Percentiles rank a stretch among this genome's conserved stretches.
Conservation (phyloP, 2,797 vertebrate genomes). For the Meda fulgida region DNA sequence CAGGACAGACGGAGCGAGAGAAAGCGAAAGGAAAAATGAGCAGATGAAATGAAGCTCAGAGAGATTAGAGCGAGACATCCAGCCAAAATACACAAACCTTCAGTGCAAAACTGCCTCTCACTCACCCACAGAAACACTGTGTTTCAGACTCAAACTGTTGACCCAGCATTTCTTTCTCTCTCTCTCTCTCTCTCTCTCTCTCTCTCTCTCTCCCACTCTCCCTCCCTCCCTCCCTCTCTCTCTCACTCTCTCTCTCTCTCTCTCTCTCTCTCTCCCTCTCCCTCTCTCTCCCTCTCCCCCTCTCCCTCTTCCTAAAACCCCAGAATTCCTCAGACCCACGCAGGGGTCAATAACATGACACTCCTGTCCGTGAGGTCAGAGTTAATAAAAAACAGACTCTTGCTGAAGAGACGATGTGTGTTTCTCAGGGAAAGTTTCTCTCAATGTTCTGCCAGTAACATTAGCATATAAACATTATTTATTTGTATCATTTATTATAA, state of each 20-base stretch:
- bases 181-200: no score
- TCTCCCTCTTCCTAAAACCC: background rate
- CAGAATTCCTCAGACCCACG: slow-evolving; percentile 3
- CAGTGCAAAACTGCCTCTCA: background rate
- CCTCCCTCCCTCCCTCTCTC: no score
- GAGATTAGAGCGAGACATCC: background rate
- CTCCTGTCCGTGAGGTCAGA: background rate
- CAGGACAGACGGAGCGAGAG: background rate
- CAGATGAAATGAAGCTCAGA: background rate
- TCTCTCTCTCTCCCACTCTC: no score
- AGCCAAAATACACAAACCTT: background rate
- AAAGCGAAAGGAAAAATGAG: background rate
- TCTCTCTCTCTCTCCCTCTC: no score
- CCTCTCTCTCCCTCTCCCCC: no score
- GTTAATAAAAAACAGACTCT: slow-evolving; percentile 13
- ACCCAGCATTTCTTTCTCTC: background rate
- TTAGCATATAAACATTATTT: background rate
- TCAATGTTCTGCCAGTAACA: background rate
- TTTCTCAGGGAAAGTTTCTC: background rate
- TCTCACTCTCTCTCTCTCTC: background rate
- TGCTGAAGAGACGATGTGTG: no score
- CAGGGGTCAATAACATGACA: background rate
- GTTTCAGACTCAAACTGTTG: background rate
- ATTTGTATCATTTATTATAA: no score
- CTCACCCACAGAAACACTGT: background rate